A percentile compares a stretch with the other conserved stretches of the same genome.
These are phyloP conservation scores for Chymomyza fuscimana DNA, from an alignment of 2,888 invertebrate species.

Conservation along the genomic window DNA sequence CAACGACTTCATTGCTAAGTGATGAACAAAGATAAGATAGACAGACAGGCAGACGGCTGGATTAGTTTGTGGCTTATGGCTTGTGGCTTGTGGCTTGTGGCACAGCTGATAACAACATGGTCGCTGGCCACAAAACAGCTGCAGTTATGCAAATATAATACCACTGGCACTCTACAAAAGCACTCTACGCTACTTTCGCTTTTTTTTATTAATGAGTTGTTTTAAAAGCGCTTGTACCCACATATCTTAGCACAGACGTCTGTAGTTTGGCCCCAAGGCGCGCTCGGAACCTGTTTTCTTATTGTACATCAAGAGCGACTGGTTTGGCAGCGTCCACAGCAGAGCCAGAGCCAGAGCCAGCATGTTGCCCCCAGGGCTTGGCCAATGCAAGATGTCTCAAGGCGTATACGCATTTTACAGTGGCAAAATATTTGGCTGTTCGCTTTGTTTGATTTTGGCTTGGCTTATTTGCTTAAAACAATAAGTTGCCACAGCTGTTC, in stretches of 20 bases:
- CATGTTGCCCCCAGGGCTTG: constrained; percentile 10
- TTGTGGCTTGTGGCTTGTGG: background rate
- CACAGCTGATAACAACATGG: background rate
- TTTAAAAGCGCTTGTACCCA: constrained; percentile 18
- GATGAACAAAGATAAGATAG: background rate
- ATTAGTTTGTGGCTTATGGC: background rate
- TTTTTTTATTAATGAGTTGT: constrained; percentile 24
- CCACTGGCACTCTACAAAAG: background rate
- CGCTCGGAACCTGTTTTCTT: constrained; percentile 53
- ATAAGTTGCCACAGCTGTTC: background rate
- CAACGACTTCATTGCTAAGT: constrained; percentile 68
- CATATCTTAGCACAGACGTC: background rate
- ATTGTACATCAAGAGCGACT: constrained; percentile 33
- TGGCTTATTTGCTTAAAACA: background rate
- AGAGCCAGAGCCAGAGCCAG: background rate
- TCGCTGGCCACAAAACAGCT: background rate
- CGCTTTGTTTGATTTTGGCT: background rate
- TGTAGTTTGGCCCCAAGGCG: constrained; percentile 12
- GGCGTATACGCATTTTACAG: background rate
- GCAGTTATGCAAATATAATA: constrained; percentile 28
- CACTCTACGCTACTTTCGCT: constrained; percentile 49
- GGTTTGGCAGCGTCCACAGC: constrained; percentile 41
- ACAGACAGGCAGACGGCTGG: background rate
- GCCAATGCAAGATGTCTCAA: background rate
- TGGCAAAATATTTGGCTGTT: background rate